Evolutionary conservation across 2,888 invertebrate species (phyloP).

Genomic region (Gnatocerus cornutus): DNA sequence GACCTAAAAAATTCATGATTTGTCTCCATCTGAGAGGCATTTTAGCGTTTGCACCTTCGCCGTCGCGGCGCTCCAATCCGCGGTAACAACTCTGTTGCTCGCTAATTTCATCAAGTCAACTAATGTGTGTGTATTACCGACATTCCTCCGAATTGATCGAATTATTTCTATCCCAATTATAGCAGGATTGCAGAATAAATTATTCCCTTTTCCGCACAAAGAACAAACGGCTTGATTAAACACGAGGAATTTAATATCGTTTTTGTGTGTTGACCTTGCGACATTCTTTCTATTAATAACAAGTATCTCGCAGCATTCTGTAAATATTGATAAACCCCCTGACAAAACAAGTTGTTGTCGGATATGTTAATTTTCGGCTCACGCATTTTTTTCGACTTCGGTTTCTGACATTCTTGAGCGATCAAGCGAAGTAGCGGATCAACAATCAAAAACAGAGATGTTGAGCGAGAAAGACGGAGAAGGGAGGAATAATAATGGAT

Average conservation of each 20-base stretch:
- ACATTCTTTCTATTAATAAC: conserved; percentile 34
- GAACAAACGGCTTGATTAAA: conserved; percentile 25
- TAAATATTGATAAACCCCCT: conserved; percentile 18
- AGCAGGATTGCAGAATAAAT: conserved; percentile 7
- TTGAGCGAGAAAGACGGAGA: conserved; percentile 10
- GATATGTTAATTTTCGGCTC: conserved; percentile 8
- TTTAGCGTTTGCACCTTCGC: too few species aligned
- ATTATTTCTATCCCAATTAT: conserved; percentile 19
- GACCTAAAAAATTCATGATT: too few species aligned
- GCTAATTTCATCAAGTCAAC: too few species aligned
- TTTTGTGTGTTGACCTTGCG: conserved; percentile 13
- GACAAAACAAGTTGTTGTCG: conserved; percentile 15
- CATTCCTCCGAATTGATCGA: background rate
- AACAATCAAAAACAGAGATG: conserved; percentile 28
- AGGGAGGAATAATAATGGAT: conserved; percentile 26
- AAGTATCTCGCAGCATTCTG: background rate
- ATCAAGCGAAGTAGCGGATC: conserved; percentile 10
- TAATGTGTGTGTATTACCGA: too few species aligned
- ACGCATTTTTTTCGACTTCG: conserved; percentile 11
- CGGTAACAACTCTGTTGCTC: too few species aligned
- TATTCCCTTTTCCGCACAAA: background rate
- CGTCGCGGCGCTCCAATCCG: too few species aligned
- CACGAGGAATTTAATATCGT: conserved; percentile 27
- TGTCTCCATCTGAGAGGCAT: too few species aligned
- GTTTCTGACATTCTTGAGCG: conserved; percentile 13